A percentile compares a stretch with the other conserved stretches of the same genome.
phyloP scores from a whole-genome alignment of 1,140 invertebrate species.

The Pomacea maculata region DNA sequence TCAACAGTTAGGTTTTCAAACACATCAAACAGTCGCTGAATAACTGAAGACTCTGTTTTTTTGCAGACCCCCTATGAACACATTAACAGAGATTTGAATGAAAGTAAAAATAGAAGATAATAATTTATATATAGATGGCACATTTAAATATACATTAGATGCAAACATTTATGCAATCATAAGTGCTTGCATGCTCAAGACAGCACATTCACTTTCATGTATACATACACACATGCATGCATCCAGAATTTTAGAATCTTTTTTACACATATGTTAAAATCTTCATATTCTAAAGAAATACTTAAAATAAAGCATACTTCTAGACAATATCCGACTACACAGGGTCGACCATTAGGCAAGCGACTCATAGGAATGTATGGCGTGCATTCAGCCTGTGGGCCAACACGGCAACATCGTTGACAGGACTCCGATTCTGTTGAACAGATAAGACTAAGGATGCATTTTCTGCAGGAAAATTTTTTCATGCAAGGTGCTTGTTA shows the following conservation, averaged over 20 bases:
- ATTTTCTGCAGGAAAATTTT: background rate
- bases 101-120: background rate
- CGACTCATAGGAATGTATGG: conserved; percentile 70
- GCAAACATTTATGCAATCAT: background rate
- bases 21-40: conserved; percentile 40
- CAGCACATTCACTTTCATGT: no score
- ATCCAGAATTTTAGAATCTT: background rate
- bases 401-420: conserved; percentile 82
- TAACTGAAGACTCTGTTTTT: conserved; percentile 25
- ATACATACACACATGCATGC: background rate
- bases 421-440: conserved; percentile 82
- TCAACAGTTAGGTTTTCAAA: conserved; percentile 42
- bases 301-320: conserved; percentile 71
- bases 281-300: background rate
- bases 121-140: background rate
- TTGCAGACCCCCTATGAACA: conserved; percentile 37
- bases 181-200: background rate
- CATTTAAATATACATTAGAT: no score
- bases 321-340: conserved; percentile 95
- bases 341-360: conserved; percentile 91
- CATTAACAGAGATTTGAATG: background rate
- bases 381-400: conserved; percentile 24
- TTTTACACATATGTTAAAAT: background rate
- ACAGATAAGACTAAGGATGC: conserved; percentile 29
- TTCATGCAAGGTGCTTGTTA: background rate